Base-by-base conservation (phyloP, 2,888 invertebrate species). In the Drosophila ezoana region DNA sequence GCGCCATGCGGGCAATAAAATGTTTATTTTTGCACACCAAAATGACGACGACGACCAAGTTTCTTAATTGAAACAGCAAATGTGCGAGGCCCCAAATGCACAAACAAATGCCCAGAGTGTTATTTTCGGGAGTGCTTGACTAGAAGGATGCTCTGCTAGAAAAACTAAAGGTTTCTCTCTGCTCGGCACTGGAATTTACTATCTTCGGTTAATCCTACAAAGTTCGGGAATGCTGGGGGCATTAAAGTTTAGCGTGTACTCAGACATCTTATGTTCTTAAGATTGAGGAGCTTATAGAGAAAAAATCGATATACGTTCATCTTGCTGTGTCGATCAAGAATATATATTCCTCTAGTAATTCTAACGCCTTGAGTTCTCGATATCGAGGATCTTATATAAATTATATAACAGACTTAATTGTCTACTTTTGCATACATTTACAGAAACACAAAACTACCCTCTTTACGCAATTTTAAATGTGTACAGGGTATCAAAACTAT, bases 1-100 rank as follows among this genome's bases (percentile, higher is more conserved):
- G 84, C 87, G 87, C 76, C 87, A 87, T 52, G 84, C 70, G 62
- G 59, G 64, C 81, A 87, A 83, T 87, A 83, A 83, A 81, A 84
- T 83, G 69, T 76, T 87, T 79, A 81, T 83, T 83, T 83, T 81
- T 57, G 81, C 84, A 71, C 81, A 79, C 68, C 53, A 61, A 76
- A 66, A 68, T 47, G 52, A 79, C 54, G 8, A 9, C 41, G 62
- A 62, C 69, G 67, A 78, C 59, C 71, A 76, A 80, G 57, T 69
- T 85, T 58, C 61, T 65, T 69, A 80, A 80, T 84, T 80, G 72
- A 82, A 81, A 78, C 43, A 59, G 75, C 67, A 71, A 61, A 68
- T 74, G 48, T 66, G 45, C 49, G 56, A 64, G 62, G 53, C 60
- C 61, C 38, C 51, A 47, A 63, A 57, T 45, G 10, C 45, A 45